A percentile compares a stretch with the other conserved stretches of the same genome.
phyloP scores from a whole-genome alignment of 2,797 vertebrate genomes.

The Galago senegalensis region DNA sequence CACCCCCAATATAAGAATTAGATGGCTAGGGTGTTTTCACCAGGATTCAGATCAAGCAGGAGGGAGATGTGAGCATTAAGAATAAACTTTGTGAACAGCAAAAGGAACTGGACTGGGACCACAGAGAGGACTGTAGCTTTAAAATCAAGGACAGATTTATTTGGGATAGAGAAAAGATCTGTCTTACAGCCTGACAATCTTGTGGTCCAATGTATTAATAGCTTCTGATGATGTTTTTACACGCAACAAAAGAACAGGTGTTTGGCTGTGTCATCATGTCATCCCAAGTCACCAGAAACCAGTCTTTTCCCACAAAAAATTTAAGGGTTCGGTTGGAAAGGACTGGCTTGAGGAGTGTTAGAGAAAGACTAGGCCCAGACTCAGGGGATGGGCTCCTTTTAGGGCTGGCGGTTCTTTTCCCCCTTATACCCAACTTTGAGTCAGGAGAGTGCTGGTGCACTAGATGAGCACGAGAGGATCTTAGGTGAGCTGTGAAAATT shows the following conservation, averaged over 20 bases:
- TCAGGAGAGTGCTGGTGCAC: not conserved
- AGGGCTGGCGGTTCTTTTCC: not conserved
- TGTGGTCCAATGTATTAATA: not conserved
- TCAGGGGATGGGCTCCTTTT: not conserved
- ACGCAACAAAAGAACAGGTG: not conserved
- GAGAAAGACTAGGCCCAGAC: not conserved
- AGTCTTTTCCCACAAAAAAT: constrained; percentile 3
- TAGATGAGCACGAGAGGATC: too few species aligned
- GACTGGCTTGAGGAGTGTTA: constrained; percentile 38
- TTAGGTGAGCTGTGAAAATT: too few species aligned
- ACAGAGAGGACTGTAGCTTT: not conserved
- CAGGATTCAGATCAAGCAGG: constrained; percentile 9
- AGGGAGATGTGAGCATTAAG: not conserved
- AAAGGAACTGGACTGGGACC: not conserved
- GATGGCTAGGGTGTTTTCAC: not conserved
- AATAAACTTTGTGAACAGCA: constrained; percentile 27
- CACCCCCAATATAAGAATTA: not conserved
- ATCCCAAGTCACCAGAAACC: not conserved
- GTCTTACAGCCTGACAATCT: constrained; percentile 47
- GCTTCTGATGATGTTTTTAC: constrained; percentile 15
- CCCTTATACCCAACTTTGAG: not conserved
- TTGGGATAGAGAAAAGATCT: constrained; percentile 9
- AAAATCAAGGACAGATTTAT: constrained; percentile 50
- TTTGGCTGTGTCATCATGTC: not conserved
- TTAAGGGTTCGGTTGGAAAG: not conserved